These are phyloP conservation scores for Amblyjoppa proteus DNA, from an alignment of 2,888 invertebrate genomes.

Conservation along the genomic window DNA sequence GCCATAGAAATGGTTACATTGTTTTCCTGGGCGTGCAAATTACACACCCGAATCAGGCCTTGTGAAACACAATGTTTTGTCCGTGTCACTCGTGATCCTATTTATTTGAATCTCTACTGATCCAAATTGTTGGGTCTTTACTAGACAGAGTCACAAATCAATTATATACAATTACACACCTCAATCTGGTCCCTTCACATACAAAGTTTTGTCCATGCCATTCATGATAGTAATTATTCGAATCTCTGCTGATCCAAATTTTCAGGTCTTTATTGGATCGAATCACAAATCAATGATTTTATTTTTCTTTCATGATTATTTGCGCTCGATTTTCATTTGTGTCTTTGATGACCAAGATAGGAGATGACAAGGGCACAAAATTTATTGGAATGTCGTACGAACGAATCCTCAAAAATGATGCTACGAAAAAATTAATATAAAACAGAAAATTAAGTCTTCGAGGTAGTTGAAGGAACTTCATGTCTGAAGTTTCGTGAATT, in stretches of 20 bases:
- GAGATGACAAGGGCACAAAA: too few relatives aligned
- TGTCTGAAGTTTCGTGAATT: slow-evolving; percentile 1
- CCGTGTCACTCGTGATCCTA: neutral
- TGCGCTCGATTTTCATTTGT: too few relatives aligned
- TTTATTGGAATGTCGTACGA: too few relatives aligned
- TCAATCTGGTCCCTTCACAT: neutral
- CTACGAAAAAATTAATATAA: neutral
- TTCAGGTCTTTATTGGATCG: too few relatives aligned
- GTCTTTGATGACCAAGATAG: too few relatives aligned
- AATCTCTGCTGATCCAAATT: neutral
- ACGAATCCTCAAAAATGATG: neutral
- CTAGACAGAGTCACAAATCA: neutral
- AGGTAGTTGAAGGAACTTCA: neutral
- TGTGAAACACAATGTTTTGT: slow-evolving; percentile 1
- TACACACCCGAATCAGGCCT: slow-evolving; percentile 11
- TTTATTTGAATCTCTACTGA: neutral
- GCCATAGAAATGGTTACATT: too few relatives aligned
- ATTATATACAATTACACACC: slow-evolving; percentile 14
- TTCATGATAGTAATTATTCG: neutral
- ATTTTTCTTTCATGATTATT: too few relatives aligned
- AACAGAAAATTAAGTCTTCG: neutral
- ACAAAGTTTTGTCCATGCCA: slow-evolving; percentile 1
- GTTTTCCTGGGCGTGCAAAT: neutral
- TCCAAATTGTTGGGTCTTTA: too few relatives aligned
- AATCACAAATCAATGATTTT: too few relatives aligned